A percentile compares a stretch with the other conserved stretches of the same genome.
Conservation (phyloP, 30 jellyfish, hydroid and myxozoan species). For the Clytia hemisphaerica region DNA sequence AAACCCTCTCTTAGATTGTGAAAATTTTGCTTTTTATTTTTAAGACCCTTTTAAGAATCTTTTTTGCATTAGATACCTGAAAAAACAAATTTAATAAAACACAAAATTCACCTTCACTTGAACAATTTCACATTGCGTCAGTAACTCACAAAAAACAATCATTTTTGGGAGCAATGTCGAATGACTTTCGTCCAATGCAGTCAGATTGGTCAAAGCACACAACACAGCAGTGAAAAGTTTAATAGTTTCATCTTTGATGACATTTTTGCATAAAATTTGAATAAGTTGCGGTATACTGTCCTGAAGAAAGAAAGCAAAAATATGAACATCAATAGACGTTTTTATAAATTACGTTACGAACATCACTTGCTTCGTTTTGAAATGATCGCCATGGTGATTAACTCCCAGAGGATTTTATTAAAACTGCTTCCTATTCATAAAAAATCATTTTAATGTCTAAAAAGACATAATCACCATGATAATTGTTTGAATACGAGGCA, state of each 20-base stretch:
- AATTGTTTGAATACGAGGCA: too few relatives aligned
- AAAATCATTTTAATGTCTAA: too few relatives aligned
- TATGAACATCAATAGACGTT: too few relatives aligned
- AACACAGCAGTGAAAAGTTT: slow-evolving; percentile 42
- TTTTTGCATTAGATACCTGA: too few relatives aligned
- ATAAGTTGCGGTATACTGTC: slow-evolving; percentile 13
- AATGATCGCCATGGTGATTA: not conserved
- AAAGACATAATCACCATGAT: too few relatives aligned
- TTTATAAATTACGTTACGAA: too few relatives aligned
- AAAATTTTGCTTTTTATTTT: too few relatives aligned
- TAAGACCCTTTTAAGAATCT: too few relatives aligned
- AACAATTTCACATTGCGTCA: slow-evolving; percentile 34
- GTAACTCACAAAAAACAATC: slow-evolving; percentile 29
- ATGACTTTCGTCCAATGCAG: slow-evolving; percentile 69
- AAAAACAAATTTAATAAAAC: too few relatives aligned
- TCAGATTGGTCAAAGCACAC: slow-evolving; percentile 67
- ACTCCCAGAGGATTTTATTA: not conserved
- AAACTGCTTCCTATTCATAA: not conserved
- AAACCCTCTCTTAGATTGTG: too few relatives aligned
- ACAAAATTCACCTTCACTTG: slow-evolving; percentile 45
- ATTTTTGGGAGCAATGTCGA: slow-evolving; percentile 33
- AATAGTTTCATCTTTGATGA: slow-evolving; percentile 12
- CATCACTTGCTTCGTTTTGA: not conserved
- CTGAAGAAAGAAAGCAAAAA: not conserved
- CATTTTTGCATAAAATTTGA: not conserved